These are phyloP conservation scores for Hartigia nigra DNA, from an alignment of 2,888 invertebrate species.

Conservation along the genomic window DNA sequence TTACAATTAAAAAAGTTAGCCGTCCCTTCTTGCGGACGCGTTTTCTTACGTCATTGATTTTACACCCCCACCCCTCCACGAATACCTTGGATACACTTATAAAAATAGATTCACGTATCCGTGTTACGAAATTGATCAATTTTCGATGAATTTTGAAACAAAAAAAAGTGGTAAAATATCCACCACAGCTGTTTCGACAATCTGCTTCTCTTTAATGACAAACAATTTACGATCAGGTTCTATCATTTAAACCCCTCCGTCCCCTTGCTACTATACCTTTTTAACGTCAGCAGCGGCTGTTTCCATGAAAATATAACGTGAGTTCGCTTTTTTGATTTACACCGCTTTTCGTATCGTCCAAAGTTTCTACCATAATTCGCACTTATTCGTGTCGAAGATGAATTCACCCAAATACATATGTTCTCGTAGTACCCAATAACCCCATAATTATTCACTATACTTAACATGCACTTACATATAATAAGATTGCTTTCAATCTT, in stretches of 20 bases:
- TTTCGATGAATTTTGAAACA: background rate
- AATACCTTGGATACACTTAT: background rate
- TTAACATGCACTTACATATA: background rate
- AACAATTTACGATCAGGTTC: background rate
- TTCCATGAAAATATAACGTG: background rate
- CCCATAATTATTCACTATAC: background rate
- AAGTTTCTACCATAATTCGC: background rate
- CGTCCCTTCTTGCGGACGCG: background rate
- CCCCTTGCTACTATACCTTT: background rate
- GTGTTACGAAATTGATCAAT: background rate
- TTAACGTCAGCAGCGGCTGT: background rate
- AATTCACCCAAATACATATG: background rate
- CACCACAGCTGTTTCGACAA: background rate
- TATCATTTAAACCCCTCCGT: background rate
- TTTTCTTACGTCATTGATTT: background rate
- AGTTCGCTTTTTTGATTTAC: background rate
- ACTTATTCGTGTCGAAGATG: background rate
- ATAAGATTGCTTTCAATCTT: background rate
- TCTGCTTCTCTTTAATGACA: background rate
- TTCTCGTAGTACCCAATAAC: background rate
- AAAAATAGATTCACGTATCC: background rate
- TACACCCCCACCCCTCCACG: background rate
- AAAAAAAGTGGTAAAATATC: background rate
- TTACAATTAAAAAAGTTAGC: conserved; percentile 21
- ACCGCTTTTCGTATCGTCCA: background rate